Evolutionary conservation across 1,140 invertebrate species (phyloP), one percentile per base, ranked within the genome.

Genomic region (Sesamia nonagrioides): DNA sequence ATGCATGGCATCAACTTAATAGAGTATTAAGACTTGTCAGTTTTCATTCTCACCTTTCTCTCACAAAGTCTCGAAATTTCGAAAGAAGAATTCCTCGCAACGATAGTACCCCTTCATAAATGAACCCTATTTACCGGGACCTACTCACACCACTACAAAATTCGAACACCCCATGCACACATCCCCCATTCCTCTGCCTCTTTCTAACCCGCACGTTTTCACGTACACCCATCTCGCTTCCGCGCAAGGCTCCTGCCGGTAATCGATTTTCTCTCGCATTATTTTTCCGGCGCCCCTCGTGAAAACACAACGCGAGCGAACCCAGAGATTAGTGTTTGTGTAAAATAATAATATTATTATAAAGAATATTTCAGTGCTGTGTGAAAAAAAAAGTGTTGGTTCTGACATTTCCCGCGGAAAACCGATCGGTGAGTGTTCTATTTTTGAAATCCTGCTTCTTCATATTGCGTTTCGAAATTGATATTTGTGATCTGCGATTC

Each of bases 91-190:
- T 58, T 73, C 80, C 68, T 45, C 61, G 68, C 75, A 85, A 77
- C 63, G 42, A 80, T 86, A 75, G 85, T 89, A 86, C 17, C 54
- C 5, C 73, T 56, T 45, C 58, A 63, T 48, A 66, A 81, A 84
- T 61, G 81, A 84, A 45, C 85, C 88, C 86, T 82, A 77, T 85
- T 88, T 84, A 79, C 45, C 71, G 83, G 84, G 83, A 85, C 88
- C 84, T 81, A 89, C 86, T 82, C 82, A 85, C 84, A 83, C 78
- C 80, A 61, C 27, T 45, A 80, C 52, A 75, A 54, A 73, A 45
- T 35, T 58, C 54, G 69, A 76, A 69, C 80, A 74, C 82, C 71
- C 77, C 80, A 88, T 82, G 83, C 82, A 85, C 84, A 83, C 78
- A 84, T 54, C 54, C 56, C 75, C 58, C 42, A 21, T 61, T 58